Base-by-base conservation (phyloP, 2,113 vertebrate genomes). In the Brienomyrus brachyistius region DNA sequence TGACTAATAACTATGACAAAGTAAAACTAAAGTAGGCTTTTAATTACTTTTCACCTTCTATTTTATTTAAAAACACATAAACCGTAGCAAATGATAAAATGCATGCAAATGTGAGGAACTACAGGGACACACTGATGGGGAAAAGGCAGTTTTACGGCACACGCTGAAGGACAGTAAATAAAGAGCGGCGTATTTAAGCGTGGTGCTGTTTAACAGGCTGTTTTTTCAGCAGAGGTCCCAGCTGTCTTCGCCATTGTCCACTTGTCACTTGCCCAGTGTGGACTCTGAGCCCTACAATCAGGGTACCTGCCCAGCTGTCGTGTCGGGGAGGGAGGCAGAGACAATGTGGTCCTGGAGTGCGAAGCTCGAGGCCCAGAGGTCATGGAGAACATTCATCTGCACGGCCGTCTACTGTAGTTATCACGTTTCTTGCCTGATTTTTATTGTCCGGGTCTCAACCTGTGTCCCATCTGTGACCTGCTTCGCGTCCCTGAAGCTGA, bases 371-470 rank as follows among this genome's bases (percentile, higher is more conserved):
- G 91, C 91, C 82, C 80, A 74, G 90, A 91, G 91, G 92, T 91
- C 91, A 91, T 89, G 13, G 88, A 92, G 91, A 93, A 93, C 94
- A 94, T 95, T 95, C 94, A 94, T 95, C 92, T 92, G 92, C 66
- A 90, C 93, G 88, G 91, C 93, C 91, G 89, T 94, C 82, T 84
- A 84, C 82, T 84, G 92, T 91, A 91, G 90, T 91, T 91, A 93
- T 92, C 91, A 66, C 93, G 93, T 96, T 94, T 95, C 95, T 94
- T 86, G 92, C 93, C 93, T 94, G 94, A 93, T 95, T 95, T 96
- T 95, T 94, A 93, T 94, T 95, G 95, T 96, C 95, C 95, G 93
- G 92, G 93, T 93, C 90, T 92, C 19, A 74, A 74, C 62, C 88
- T 74, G 35, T 23, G n/a, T 47, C 4, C 88, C 88, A 54, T 89